Percentiles rank a stretch among this genome's conserved stretches.
Conservation (phyloP, 2,797 vertebrate genomes). For the Danio tinwini region DNA sequence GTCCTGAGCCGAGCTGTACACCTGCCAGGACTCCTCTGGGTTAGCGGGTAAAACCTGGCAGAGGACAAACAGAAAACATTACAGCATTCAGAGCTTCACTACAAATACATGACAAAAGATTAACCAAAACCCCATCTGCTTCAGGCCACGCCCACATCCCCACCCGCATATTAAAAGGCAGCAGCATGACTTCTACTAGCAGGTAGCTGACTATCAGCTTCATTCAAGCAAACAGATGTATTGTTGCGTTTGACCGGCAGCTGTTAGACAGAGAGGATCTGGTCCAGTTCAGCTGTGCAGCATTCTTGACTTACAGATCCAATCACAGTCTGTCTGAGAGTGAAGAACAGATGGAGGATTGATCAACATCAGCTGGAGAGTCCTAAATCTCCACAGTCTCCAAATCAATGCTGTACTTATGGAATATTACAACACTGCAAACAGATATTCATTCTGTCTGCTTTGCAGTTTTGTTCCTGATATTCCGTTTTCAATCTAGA, state of each 20-base stretch:
- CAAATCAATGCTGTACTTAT: background rate
- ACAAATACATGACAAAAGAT: slow-evolving; percentile 44
- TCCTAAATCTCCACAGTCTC: background rate
- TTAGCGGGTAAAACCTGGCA: slow-evolving; percentile 93
- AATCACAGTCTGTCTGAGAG: slow-evolving; percentile 3
- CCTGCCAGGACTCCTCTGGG: slow-evolving; percentile 98
- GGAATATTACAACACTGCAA: background rate
- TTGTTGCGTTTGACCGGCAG: slow-evolving; percentile 15
- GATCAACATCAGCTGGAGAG: slow-evolving; percentile 13
- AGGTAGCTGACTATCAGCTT: background rate
- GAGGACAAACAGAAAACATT: slow-evolving; percentile 1
- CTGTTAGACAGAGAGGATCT: slow-evolving; percentile 13
- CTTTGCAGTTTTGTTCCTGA: background rate
- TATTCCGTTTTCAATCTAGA: background rate
- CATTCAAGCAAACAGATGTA: background rate
- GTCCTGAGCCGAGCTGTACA: slow-evolving; percentile 99
- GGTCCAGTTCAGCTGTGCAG: background rate
- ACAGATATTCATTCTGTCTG: background rate
- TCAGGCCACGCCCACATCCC: slow-evolving; percentile 60
- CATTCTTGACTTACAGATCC: slow-evolving; percentile 16
- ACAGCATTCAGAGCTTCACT: slow-evolving; percentile 2
- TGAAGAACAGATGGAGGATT: slow-evolving; percentile 27
- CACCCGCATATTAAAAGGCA: slow-evolving; percentile 18
- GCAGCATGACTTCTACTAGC: background rate
- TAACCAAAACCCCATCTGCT: slow-evolving; percentile 61